Percentiles rank a stretch among this genome's conserved stretches.
Conservation (phyloP, 2,888 invertebrate genomes). For the Eupithecia subfuscata region DNA sequence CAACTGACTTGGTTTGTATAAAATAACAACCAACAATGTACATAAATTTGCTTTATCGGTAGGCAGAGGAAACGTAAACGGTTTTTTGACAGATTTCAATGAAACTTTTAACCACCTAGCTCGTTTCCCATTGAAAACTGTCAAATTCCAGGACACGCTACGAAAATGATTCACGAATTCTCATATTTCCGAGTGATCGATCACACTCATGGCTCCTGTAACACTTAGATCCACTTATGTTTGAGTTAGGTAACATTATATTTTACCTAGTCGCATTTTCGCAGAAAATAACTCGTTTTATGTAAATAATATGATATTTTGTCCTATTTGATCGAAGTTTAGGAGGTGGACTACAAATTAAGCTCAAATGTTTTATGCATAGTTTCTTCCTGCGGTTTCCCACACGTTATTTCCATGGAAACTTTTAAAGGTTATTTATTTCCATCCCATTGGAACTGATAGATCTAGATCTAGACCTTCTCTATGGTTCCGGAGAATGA, state of each 20-base stretch:
- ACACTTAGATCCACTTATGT: background rate
- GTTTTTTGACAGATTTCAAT: background rate
- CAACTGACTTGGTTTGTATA: background rate
- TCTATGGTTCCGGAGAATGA: background rate
- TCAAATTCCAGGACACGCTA: background rate
- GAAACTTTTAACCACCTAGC: background rate
- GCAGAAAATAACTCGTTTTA: background rate
- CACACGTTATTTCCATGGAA: no score
- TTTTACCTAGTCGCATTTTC: background rate
- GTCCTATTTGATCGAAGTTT: background rate
- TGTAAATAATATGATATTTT: background rate
- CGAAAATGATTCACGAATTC: background rate
- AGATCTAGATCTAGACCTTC: no score
- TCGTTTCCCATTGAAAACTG: background rate
- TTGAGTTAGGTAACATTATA: constrained; percentile 4
- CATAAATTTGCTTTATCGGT: background rate
- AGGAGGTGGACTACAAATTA: background rate
- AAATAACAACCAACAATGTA: background rate
- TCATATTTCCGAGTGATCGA: background rate
- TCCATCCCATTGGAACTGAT: no score
- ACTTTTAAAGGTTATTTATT: no score
- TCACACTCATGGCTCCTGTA: background rate
- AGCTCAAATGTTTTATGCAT: background rate
- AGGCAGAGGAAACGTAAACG: background rate
- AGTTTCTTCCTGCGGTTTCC: background rate